A percentile compares a stretch with the other conserved stretches of the same genome.
Evolutionary conservation across 2,797 vertebrate genomes (phyloP).

Genomic region (Pipistrellus kuhlii): DNA sequence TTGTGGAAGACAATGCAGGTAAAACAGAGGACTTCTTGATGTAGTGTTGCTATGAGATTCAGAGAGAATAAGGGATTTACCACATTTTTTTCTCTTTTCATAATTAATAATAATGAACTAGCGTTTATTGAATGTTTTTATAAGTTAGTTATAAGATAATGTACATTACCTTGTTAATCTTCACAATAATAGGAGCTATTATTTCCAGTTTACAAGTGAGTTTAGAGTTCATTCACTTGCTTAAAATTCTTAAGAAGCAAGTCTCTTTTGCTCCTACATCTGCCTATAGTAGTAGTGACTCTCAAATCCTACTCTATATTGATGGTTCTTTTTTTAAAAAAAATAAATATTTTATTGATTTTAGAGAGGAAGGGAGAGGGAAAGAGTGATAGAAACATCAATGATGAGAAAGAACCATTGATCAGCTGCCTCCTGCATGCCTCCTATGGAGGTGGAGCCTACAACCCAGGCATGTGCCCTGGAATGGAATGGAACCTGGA

Average conservation of each 20-base stretch:
- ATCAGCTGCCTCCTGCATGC: too few species aligned
- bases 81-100: neutral
- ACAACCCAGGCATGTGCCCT: too few species aligned
- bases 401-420: too few species aligned
- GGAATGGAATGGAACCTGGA: too few species aligned
- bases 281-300: neutral
- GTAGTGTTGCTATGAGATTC: slow-evolving; percentile 40
- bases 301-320: neutral
- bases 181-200: slow-evolving; percentile 30
- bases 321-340: slow-evolving; percentile 7
- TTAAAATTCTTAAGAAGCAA: neutral
- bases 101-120: slow-evolving; percentile 25
- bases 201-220: slow-evolving; percentile 32
- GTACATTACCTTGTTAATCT: slow-evolving; percentile 10
- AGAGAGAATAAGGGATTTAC: slow-evolving; percentile 39
- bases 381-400: too few species aligned
- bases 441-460: too few species aligned
- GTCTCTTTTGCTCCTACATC: slow-evolving; percentile 10
- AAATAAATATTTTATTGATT: too few species aligned
- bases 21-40: slow-evolving; percentile 22
- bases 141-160: slow-evolving; percentile 13
- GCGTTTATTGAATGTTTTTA: neutral
- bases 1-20: slow-evolving; percentile 21
- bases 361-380: too few species aligned
- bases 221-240: neutral